A percentile compares a stretch with the other conserved stretches of the same genome.
These are phyloP conservation scores for Epicampocera succincta DNA, from an alignment of 2,888 invertebrate species.

Conservation along the genomic window DNA sequence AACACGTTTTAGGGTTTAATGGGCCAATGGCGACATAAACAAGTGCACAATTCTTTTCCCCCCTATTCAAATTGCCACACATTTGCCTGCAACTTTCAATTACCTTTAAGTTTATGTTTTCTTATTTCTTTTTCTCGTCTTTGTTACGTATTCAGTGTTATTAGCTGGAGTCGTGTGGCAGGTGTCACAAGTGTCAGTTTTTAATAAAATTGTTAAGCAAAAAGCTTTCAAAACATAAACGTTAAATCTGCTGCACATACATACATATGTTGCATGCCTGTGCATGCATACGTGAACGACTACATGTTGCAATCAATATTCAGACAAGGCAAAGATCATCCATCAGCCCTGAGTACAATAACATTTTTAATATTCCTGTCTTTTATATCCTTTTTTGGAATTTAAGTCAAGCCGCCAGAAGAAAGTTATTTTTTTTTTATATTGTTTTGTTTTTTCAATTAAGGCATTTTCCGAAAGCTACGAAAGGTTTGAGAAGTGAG, in stretches of 20 bases:
- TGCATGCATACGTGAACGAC: no score
- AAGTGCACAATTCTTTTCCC: no score
- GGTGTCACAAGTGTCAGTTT: constrained; percentile 17
- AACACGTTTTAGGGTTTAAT: no score
- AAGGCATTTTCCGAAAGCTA: no score
- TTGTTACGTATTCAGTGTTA: background rate
- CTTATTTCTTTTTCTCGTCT: background rate
- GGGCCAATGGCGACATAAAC: no score
- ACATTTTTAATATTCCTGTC: no score
- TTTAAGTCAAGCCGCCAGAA: no score
- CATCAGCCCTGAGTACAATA: background rate
- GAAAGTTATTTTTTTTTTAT: no score
- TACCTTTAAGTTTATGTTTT: background rate
- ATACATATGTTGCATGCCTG: background rate
- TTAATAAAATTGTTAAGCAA: constrained; percentile 33
- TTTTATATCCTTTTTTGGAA: no score
- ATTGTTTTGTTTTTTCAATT: no score
- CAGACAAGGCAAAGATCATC: background rate
- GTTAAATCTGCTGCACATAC: constrained; percentile 17
- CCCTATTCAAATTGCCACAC: background rate
- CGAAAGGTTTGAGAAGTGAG: no score
- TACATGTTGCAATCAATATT: constrained; percentile 4
- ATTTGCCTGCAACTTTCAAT: constrained; percentile 17
- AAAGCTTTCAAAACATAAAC: constrained; percentile 2
- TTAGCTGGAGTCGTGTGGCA: background rate